Conservation (phyloP, 2,888 invertebrate genomes). For the Leucophora obtusa region DNA sequence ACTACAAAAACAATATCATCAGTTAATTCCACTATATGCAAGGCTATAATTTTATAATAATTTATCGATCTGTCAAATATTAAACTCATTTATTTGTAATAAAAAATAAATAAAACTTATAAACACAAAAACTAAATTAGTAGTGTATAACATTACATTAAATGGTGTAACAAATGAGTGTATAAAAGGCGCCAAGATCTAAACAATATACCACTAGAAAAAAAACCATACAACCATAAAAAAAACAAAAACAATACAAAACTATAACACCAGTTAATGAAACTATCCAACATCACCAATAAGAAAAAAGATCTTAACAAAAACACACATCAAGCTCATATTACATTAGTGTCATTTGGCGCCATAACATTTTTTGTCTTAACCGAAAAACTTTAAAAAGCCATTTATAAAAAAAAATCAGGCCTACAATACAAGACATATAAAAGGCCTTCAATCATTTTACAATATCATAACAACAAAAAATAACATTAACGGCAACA, state of each 20-base stretch:
- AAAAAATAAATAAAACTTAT: slow-evolving; percentile 25
- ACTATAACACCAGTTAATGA: slow-evolving; percentile 41
- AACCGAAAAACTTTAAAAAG: slow-evolving; percentile 40
- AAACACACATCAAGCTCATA: slow-evolving; percentile 62
- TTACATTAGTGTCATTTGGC: slow-evolving; percentile 68
- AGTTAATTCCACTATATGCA: neutral
- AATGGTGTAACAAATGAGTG: slow-evolving; percentile 61
- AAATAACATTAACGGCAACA: slow-evolving; percentile 2
- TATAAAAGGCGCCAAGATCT: slow-evolving; percentile 59
- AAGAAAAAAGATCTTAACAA: slow-evolving; percentile 31
- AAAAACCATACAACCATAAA: slow-evolving; percentile 19
- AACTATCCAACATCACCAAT: slow-evolving; percentile 27
- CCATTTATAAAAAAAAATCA: slow-evolving; percentile 36
- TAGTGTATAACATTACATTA: slow-evolving; percentile 63
- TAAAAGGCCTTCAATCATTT: slow-evolving; percentile 58
- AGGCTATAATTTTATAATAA: slow-evolving; percentile 32
- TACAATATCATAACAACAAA: slow-evolving; percentile 23
- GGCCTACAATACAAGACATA: slow-evolving; percentile 17
- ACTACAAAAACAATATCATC: neutral
- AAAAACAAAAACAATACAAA: slow-evolving; percentile 30
- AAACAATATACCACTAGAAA: slow-evolving; percentile 50
- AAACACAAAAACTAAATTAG: slow-evolving; percentile 31
- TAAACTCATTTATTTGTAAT: slow-evolving; percentile 62
- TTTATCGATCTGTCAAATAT: slow-evolving; percentile 53
- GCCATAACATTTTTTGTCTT: slow-evolving; percentile 57